A percentile compares a stretch with the other conserved stretches of the same genome.
Evolutionary conservation across 2,888 invertebrate genomes (phyloP).

Genomic region (Mechanitis messenoides): DNA sequence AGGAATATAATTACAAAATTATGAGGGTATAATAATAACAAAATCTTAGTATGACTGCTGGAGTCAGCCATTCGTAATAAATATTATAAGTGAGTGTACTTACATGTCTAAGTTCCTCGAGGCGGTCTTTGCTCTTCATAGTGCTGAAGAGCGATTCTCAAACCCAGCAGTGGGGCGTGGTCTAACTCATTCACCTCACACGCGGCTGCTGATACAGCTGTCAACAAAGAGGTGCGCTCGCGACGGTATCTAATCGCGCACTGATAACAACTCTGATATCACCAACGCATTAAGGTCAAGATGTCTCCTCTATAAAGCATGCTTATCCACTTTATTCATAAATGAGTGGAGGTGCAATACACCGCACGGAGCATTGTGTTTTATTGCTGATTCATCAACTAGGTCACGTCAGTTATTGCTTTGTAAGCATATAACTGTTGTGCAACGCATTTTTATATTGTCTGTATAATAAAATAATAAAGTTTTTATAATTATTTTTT

Average conservation of each 20-base stretch:
- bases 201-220: constrained; percentile 19
- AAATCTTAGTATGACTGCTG: no score
- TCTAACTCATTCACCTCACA: constrained; percentile 76
- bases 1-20: no score
- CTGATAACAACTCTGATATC: constrained; percentile 46
- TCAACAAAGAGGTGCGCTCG: constrained; percentile 51
- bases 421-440: neutral
- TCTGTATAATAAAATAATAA: no score
- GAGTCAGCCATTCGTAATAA: no score
- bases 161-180: constrained; percentile 52
- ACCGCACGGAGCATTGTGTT: constrained; percentile 6
- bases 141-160: constrained; percentile 42
- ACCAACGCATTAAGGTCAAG: constrained; percentile 26
- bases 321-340: constrained; percentile 10
- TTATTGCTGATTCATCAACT: constrained; percentile 1
- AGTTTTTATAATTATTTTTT: no score
- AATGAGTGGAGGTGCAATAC: neutral
- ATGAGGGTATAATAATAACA: no score
- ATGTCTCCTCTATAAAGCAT: constrained; percentile 6
- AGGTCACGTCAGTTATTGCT: neutral
- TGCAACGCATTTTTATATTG: no score
- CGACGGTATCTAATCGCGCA: constrained; percentile 61
- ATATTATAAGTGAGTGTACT: constrained; percentile 32
- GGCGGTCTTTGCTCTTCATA: constrained; percentile 66
- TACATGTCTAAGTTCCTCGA: constrained; percentile 61